Conservation (phyloP, 2,888 invertebrate species). For the Idaea straminata region DNA sequence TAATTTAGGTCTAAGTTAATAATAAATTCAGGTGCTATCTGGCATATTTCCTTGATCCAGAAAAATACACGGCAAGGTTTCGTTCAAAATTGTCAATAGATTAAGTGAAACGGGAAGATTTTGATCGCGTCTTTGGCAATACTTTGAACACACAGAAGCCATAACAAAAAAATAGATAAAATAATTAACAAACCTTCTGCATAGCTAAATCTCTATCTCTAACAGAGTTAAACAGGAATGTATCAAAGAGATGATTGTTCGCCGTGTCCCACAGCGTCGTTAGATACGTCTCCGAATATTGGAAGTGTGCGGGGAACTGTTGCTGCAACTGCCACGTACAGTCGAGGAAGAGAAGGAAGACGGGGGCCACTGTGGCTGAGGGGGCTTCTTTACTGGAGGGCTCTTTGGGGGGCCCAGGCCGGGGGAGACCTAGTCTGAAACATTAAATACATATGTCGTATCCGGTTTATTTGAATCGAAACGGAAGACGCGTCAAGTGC, state of each 20-base stretch:
- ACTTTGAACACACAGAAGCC: constrained; percentile 1
- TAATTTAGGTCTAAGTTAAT: too few relatives aligned
- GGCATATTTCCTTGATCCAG: too few relatives aligned
- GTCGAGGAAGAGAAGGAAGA: constrained; percentile 95
- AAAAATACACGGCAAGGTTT: too few relatives aligned
- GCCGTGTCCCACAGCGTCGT: constrained; percentile 95
- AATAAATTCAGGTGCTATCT: too few relatives aligned
- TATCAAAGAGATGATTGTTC: constrained; percentile 93
- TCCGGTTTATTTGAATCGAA: too few relatives aligned
- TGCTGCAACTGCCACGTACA: constrained; percentile 94
- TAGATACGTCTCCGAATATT: constrained; percentile 95
- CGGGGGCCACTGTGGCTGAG: constrained; percentile 83
- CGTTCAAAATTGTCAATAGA: too few relatives aligned
- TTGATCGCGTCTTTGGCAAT: background rate
- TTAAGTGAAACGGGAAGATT: too few relatives aligned
- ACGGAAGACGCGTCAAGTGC: too few relatives aligned
- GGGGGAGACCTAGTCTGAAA: constrained; percentile 84
- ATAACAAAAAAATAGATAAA: too few relatives aligned
- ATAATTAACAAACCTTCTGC: constrained; percentile 66
- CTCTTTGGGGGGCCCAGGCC: constrained; percentile 79
- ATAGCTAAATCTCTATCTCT: constrained; percentile 86
- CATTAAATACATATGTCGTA: too few relatives aligned
- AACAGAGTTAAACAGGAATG: constrained; percentile 94
- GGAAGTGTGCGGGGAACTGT: constrained; percentile 94
- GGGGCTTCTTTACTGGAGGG: constrained; percentile 37